Conservation (phyloP, 2,113 vertebrate species). For the Cyprinodon variegatus region DNA sequence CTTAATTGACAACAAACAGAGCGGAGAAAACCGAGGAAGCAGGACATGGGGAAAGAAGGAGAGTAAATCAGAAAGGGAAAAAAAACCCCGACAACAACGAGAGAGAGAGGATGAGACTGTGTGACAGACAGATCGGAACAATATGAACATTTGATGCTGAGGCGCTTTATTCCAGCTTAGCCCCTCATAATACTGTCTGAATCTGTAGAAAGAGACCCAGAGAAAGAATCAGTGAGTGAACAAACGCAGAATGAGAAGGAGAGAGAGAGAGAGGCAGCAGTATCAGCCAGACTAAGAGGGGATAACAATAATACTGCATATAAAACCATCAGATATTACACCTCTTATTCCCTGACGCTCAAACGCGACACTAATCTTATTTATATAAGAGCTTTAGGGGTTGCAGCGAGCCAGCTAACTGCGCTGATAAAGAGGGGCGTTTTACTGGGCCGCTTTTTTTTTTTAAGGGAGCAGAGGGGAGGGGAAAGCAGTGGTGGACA, state of each 20-base stretch:
- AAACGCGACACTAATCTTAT: conserved; percentile 84
- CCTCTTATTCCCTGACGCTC: conserved; percentile 79
- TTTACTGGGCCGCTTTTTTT: conserved; percentile 59
- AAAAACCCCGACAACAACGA: conserved; percentile 29
- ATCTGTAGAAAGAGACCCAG: conserved; percentile 58
- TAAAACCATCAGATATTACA: conserved; percentile 85
- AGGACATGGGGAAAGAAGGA: conserved; percentile 6
- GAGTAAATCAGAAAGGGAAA: not conserved
- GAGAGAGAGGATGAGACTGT: conserved; percentile 17
- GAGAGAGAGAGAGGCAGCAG: conserved; percentile 58
- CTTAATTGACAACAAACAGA: conserved; percentile 73
- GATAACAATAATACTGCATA: conserved; percentile 82
- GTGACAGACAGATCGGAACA: conserved; percentile 65
- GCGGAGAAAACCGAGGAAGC: conserved; percentile 38
- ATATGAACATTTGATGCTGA: conserved; percentile 71
- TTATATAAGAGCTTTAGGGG: conserved; percentile 84
- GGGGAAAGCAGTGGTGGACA: conserved; percentile 32
- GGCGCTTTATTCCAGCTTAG: conserved; percentile 74
- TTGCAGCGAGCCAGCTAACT: conserved; percentile 66
- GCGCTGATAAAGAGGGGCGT: conserved; percentile 74
- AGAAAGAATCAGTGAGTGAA: conserved; percentile 61
- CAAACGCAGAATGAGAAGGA: conserved; percentile 50
- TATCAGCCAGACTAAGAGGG: conserved; percentile 78
- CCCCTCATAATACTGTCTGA: conserved; percentile 73
- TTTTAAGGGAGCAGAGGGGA: conserved; percentile 35